Evolutionary conservation across 2,888 invertebrate genomes (phyloP), one percentile per base, ranked within the genome.

Genomic region (Mactromeris polynyma): DNA sequence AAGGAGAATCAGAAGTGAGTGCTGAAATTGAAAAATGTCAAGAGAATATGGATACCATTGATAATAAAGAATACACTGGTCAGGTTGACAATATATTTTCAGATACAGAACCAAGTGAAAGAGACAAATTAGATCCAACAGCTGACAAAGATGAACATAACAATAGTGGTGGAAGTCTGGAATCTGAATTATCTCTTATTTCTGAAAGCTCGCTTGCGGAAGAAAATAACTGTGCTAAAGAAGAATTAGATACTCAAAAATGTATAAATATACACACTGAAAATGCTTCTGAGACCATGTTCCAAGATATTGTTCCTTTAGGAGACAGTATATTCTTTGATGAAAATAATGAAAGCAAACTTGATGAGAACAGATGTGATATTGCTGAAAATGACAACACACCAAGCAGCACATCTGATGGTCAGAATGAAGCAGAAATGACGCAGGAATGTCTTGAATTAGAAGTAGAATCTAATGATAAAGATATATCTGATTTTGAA

Each of bases 261-360:
- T 19, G 0, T 26, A 4, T 14, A 0, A 42, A 58, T 77, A 36
- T 2, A 46, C 77, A 77, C 26, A 19, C 31, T 73, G 73, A 33
- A 33, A 73, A 73, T 36, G 19, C 17, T 36, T 26, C n/a, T 19
- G 19, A 33, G 6, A 0, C 73, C 9, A 26, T 26, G 33, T 73
- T 73, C 2, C 73, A 40, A n/a, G 79, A 83, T 46, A 33, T 21
- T 36, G 40, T 83, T 36, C 83, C 73, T 21, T 2, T 83, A 9
- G 46, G 33, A n/a, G 73, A 26, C 19, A 83, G 83, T 73, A 73
- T 46, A 73, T 83, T 83, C 46, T 83, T 73, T 83, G 77, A 77
- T 33, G 79, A 79, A 46, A 46, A 79, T 14, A n/a, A 79, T 26
- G 36, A 79, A 4, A 0, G 40, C 11, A 42, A 42, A 11, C 7